phyloP scores from a whole-genome alignment of 2,113 vertebrate species.

The Larimichthys crocea region DNA sequence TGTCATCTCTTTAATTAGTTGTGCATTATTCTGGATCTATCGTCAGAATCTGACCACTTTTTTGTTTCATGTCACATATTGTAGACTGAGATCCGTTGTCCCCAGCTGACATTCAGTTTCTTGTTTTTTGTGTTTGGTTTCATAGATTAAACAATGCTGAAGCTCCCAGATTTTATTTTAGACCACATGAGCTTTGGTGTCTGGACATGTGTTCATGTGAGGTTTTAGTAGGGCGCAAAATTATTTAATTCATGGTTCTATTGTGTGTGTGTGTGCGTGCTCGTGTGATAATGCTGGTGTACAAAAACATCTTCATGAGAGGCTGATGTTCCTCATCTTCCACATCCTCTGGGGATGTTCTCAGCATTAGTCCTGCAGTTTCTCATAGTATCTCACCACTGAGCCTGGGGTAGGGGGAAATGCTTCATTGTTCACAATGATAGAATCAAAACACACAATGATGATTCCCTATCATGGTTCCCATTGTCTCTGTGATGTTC shows the following conservation, averaged over 20 bases:
- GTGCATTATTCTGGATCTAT: not conserved
- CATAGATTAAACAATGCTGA: not conserved
- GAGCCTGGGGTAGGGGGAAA: too few relatives aligned
- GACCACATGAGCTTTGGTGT: not conserved
- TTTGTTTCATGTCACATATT: not conserved
- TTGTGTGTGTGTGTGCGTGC: not conserved
- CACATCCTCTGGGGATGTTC: constrained; percentile 40
- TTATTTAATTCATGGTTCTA: constrained; percentile 13
- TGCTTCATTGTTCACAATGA: too few relatives aligned
- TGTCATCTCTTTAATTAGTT: not conserved
- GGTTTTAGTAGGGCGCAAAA: constrained; percentile 21
- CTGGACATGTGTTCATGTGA: not conserved
- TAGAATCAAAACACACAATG: too few relatives aligned
- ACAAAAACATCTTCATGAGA: constrained; percentile 17
- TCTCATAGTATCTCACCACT: too few relatives aligned
- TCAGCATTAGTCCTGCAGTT: constrained; percentile 15
- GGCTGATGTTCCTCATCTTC: constrained; percentile 43
- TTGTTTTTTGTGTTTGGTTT: not conserved
- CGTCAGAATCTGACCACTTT: not conserved
- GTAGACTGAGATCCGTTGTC: not conserved
- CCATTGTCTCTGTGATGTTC: constrained; percentile 57
- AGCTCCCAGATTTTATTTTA: too few relatives aligned
- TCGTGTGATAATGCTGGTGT: not conserved
- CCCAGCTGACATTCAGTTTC: not conserved
- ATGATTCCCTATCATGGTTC: constrained; percentile 55